Evolutionary conservation across 2,888 invertebrate genomes (phyloP).

Genomic region (Drosophila barbarae): DNA sequence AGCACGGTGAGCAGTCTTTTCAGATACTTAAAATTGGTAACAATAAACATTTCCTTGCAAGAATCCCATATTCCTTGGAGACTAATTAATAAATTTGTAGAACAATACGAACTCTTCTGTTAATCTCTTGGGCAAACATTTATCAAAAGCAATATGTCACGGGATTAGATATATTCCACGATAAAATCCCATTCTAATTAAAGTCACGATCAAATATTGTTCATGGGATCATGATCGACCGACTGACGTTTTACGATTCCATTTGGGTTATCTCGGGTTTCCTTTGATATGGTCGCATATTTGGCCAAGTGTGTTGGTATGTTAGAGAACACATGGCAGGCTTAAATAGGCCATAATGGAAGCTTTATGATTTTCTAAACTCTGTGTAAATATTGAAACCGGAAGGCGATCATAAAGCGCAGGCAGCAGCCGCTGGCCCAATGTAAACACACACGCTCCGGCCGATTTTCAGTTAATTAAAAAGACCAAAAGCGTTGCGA

Average conservation of each 20-base stretch:
- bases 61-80: too few relatives aligned
- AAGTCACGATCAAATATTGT: constrained; percentile 32
- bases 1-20: too few relatives aligned
- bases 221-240: constrained; percentile 23
- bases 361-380: constrained; percentile 64
- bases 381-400: constrained; percentile 65
- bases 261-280: constrained; percentile 25
- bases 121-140: constrained; percentile 8
- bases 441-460: constrained; percentile 46
- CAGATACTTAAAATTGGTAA: not conserved
- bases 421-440: constrained; percentile 51
- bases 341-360: constrained; percentile 57
- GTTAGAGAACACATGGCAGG: constrained; percentile 23
- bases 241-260: constrained; percentile 27
- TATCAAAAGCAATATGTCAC: not conserved
- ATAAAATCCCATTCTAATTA: constrained; percentile 27
- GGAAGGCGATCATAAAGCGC: constrained; percentile 67
- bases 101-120: not conserved
- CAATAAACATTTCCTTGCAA: not conserved
- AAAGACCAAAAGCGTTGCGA: constrained; percentile 59
- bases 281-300: constrained; percentile 32
- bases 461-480: constrained; percentile 60
- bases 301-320: constrained; percentile 46
- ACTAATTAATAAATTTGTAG: not conserved
- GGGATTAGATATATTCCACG: constrained; percentile 2